Evolutionary conservation across 1,140 invertebrate species (phyloP).

Genomic region (Sinella curviseta): DNA sequence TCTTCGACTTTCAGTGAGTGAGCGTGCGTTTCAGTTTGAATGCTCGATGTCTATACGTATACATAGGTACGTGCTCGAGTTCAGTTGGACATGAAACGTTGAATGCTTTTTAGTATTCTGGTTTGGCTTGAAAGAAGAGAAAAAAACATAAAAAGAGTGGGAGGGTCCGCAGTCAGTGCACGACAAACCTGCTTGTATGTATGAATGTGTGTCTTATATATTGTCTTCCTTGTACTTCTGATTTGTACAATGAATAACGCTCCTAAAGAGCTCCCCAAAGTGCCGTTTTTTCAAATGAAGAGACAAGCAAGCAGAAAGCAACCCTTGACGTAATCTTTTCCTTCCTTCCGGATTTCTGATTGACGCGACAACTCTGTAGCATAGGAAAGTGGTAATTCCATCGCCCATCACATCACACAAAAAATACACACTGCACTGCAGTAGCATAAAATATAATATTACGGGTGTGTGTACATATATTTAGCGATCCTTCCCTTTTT

Average conservation of each 20-base stretch:
- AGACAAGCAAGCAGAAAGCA: background rate
- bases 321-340: constrained; percentile 21
- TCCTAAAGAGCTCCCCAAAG: background rate
- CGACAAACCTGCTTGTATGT: too few species aligned
- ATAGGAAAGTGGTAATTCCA: constrained; percentile 2
- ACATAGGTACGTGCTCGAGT: too few species aligned
- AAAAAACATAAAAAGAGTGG: too few species aligned
- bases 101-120: too few species aligned
- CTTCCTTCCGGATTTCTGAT: constrained; percentile 25
- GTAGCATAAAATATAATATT: background rate
- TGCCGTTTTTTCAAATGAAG: background rate
- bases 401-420: background rate
- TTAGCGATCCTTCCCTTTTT: background rate
- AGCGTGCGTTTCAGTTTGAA: too few species aligned
- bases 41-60: too few species aligned
- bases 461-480: background rate
- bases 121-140: background rate
- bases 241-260: constrained; percentile 2
- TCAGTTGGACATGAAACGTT: too few species aligned
- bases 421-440: background rate
- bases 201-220: too few species aligned
- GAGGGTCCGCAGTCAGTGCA: background rate
- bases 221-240: background rate
- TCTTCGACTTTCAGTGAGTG: too few species aligned
- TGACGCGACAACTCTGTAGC: constrained; percentile 10